Evolutionary conservation across 2,113 vertebrate species (phyloP), one percentile per base, ranked within the genome.

Genomic region (Megalops atlanticus): DNA sequence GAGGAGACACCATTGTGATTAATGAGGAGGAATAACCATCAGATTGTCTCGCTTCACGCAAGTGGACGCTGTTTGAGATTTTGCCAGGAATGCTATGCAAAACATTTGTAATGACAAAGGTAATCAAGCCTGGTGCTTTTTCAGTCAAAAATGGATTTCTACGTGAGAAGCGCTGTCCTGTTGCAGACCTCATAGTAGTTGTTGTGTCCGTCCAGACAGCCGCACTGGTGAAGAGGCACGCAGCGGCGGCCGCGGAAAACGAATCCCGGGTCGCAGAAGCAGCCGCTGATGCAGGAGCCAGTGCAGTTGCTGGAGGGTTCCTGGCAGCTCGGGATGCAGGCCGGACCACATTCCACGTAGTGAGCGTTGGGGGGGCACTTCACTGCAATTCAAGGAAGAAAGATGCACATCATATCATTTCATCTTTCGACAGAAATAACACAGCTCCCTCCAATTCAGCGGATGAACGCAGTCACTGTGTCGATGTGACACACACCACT

Each of bases 251-350:
- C 89, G 8, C 84, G 91, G 75, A 94, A 92, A 85, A 96, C 87
- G 84, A 91, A 95, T 4, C 95, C 95, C 21, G 90, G 90, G 82
- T 93, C 91, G 64, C 95, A 96, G 90, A 95, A 93, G 64, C 95
- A 95, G 64, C 90, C 94, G 0, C 84, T 92, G 76, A 89, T 88
- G 79, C 95, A 96, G 47, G 85, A 84, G 4, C 86, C 84, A 43
- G 81, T 83, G 1, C 94, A 95, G 84, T 86, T 92, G 77, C 90
- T 91, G n/a, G 88, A 94, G 39, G 93, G 95, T 41, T 81, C 88
- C 87, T 85, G 35, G 68, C 94, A 95, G 75, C 89, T 87, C 0
- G 89, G 92, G 2, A 87, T 91, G 74, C 93, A 95, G 76, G 91
- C 82, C 47, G 91, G 91, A 35, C 92, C 92, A 7, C 93, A 95